Percentiles rank a stretch among this genome's conserved stretches.
These are phyloP conservation scores for Antedon bifida DNA, from an alignment of 35 echinoderm and acorn worm species.

Conservation along the genomic window DNA sequence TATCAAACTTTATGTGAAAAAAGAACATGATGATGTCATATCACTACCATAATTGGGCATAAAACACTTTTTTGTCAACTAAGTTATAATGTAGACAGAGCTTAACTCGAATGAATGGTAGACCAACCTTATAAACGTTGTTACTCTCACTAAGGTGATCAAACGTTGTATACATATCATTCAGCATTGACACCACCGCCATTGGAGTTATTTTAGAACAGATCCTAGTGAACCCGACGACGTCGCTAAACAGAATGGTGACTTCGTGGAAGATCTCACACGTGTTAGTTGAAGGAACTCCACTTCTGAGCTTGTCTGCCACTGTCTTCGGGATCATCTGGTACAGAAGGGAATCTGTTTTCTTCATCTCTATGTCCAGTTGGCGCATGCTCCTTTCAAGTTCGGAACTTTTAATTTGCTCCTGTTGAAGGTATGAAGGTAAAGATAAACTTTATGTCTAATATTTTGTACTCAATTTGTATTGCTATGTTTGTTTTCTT, in stretches of 20 bases:
- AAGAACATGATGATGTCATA: no score
- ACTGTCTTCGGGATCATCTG: slow-evolving; percentile 93
- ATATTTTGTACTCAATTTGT: neutral
- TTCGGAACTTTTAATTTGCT: slow-evolving; percentile 75
- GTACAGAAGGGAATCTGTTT: slow-evolving; percentile 84
- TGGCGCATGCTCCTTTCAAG: slow-evolving; percentile 86
- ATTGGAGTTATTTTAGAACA: slow-evolving; percentile 92
- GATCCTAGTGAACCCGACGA: slow-evolving; percentile 84
- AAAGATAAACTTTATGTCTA: no score
- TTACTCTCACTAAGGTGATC: slow-evolving; percentile 78
- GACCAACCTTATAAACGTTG: slow-evolving; percentile 80
- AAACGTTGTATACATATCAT: slow-evolving; percentile 94
- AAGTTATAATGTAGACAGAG: no score
- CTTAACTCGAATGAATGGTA: no score
- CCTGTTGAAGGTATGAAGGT: no score
- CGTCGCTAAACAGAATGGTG: slow-evolving; percentile 87
- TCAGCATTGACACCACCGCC: slow-evolving; percentile 87
- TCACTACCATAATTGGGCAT: no score
- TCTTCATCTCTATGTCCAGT: slow-evolving; percentile 84
- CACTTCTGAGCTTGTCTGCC: slow-evolving; percentile 75
- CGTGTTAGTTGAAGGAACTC: slow-evolving; percentile 82
- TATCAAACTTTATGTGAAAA: no score
- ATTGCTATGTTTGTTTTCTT: neutral
- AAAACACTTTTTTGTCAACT: no score
- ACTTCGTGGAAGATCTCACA: slow-evolving; percentile 93